phyloP scores from a whole-genome alignment of 2,113 vertebrate species.

The Spheniscus mendiculus region DNA sequence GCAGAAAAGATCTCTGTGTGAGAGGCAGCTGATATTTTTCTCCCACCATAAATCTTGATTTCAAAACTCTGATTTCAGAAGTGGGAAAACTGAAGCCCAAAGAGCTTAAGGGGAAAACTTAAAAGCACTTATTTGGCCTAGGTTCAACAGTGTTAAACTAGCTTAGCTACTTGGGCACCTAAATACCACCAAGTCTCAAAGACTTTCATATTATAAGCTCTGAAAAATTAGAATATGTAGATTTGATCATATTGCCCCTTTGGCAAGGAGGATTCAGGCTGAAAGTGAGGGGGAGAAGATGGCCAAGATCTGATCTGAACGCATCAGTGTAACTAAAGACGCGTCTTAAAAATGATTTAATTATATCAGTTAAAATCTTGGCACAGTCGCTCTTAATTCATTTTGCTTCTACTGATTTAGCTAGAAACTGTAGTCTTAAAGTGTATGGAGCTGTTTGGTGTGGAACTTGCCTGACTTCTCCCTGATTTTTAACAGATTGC shows the following conservation, averaged over 20 bases:
- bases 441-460: background rate
- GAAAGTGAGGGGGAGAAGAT: constrained; percentile 42
- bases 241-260: constrained; percentile 63
- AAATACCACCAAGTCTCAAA: constrained; percentile 46
- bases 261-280: constrained; percentile 36
- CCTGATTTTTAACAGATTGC: background rate
- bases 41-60: constrained; percentile 65
- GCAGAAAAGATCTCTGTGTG: constrained; percentile 51
- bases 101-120: constrained; percentile 65
- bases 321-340: constrained; percentile 39
- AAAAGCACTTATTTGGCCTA: constrained; percentile 70
- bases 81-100: constrained; percentile 64
- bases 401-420: constrained; percentile 33
- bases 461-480: background rate
- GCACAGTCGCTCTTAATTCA: background rate
- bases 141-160: constrained; percentile 59
- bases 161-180: constrained; percentile 33
- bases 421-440: background rate
- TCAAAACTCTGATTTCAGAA: constrained; percentile 65
- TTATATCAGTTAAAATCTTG: constrained; percentile 38
- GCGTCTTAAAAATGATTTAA: constrained; percentile 57
- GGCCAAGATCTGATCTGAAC: constrained; percentile 45
- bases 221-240: constrained; percentile 58
- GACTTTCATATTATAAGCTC: constrained; percentile 46
- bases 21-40: constrained; percentile 68